Evolutionary conservation across 1,140 invertebrate species (phyloP), one percentile per base, ranked within the genome.

Genomic region (Drosophila sulfurigaster): DNA sequence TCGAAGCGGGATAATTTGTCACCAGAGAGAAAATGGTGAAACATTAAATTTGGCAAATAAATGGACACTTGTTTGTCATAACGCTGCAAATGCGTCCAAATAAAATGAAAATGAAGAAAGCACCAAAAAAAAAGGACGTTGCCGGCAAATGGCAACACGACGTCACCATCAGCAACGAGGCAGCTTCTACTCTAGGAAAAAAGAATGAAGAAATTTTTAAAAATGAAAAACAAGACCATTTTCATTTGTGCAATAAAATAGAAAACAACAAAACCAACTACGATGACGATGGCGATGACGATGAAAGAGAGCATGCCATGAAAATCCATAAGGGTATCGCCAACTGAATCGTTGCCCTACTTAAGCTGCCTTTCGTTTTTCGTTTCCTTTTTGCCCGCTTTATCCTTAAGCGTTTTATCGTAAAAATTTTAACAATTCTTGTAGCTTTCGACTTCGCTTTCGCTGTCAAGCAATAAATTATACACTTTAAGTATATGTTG

Each of bases 61-160:
- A 89, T 89, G 85, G 85, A 89, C 85, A 89, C 85, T 89, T 89
- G 85, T 89, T 89, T 89, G 85, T 89, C 86, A 89, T 89, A 89
- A 89, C 85, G 85, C 81, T 89, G 81, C 85, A 89, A 89, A 89
- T 85, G 85, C 81, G 85, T 79, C 80, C 83, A 83, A 87, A 79
- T 76, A 83, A 83, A 75, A 79, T 66, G 60, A 80, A 81, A 78
- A 78, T 72, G 76, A 74, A 82, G 54, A 78, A 74, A 82, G 54
- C 75, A 67, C 67, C 65, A 75, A 75, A 64, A 52, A 70, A 43
- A 81, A 66, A 48, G 59, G 45, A 69, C 64, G 59, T 15, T 51
- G 79, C 60, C 51, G 66, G 67, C 67, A 70, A 56, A 10, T 11
- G 38, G 8, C 38, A 41, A 32, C 32, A 32, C 32, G 32, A 38